phyloP scores from a whole-genome alignment of 1,140 invertebrate species.

The Acromyrmex heyeri region DNA sequence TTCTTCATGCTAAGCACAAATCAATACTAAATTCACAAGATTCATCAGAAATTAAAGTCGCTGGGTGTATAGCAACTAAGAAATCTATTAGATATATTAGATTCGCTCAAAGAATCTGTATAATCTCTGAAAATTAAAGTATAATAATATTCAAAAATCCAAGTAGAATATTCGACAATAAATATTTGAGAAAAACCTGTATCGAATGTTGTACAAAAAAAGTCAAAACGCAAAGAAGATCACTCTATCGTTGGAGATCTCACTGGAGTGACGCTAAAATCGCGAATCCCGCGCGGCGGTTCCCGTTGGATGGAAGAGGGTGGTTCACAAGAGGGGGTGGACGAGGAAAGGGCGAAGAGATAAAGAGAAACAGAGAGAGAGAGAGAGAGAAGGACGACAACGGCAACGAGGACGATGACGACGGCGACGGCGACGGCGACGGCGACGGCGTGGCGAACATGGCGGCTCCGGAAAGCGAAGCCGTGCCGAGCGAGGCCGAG shows the following conservation, averaged over 20 bases:
- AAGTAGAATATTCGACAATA: not conserved
- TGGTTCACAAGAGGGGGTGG: constrained; percentile 27
- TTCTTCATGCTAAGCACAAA: not conserved
- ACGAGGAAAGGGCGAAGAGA: not conserved
- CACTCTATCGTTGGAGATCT: not conserved
- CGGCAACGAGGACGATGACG: constrained; percentile 77
- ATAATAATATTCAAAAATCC: not conserved
- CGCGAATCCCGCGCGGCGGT: constrained; percentile 25
- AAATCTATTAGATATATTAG: not conserved
- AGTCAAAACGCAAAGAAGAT: not conserved
- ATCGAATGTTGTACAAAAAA: not conserved
- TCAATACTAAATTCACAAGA: not conserved
- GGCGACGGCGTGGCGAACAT: not conserved
- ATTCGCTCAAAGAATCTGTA: not conserved
- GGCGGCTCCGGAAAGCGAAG: too few relatives aligned
- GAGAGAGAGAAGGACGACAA: constrained; percentile 51
- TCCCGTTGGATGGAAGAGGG: constrained; percentile 20
- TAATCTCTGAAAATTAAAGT: not conserved
- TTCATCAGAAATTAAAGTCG: not conserved
- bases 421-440: constrained; percentile 39
- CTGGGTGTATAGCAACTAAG: not conserved
- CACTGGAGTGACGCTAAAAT: constrained; percentile 33
- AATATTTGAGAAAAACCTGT: not conserved
- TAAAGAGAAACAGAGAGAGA: not conserved
- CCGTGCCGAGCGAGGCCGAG: too few relatives aligned